Base-by-base conservation (phyloP, 2,888 invertebrate species). In the Diogma glabrata region DNA sequence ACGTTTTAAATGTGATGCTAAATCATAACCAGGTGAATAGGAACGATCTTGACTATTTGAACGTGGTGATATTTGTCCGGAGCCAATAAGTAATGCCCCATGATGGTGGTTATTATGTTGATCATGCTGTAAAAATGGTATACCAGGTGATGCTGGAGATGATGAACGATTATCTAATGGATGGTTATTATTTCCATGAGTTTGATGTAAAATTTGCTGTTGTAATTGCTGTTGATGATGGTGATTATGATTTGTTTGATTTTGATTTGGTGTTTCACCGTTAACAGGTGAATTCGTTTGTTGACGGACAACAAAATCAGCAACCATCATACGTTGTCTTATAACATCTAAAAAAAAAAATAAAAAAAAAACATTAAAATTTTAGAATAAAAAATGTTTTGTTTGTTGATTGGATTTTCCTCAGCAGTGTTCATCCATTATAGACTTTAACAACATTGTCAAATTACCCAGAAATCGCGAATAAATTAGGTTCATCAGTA, bases 241-340 rank as follows among this genome's bases (percentile, higher is more conserved):
- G n/a, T n/a, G n/a, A 40, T n/a, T n/a, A 19, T 22, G 10, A 16
- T 38, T 73, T 75, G 60, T 57, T 51, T 59, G 58, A 57, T 59
- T 58, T 52, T 58, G 58, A 57, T 57, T 58, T 53, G 79, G 77
- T 58, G 79, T 75, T 73, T 79, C 79, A 77, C 80, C 79, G 71
- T 79, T 80, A 59, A 79, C 76, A 61, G 79, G 79, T 64, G 79
- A 79, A 67, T 77, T 77, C 74, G 76, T 78, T 62, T 80, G 81
- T 68, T 81, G 84, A 65, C 85, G 84, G 69, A 84, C 75, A 65
- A 86, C 83, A 71, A 87, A 84, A 76, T 87, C 87, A 71, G 87
- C 87, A 72, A 88, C 87, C 84, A 87, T 87, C 78, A 84, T 86
- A 75, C 79, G 82, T 72, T 81, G 79, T 46, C 56, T 56, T 49